Evolutionary conservation across 2,113 vertebrate genomes (phyloP), one percentile per base, ranked within the genome.

Genomic region (Equus quagga): DNA sequence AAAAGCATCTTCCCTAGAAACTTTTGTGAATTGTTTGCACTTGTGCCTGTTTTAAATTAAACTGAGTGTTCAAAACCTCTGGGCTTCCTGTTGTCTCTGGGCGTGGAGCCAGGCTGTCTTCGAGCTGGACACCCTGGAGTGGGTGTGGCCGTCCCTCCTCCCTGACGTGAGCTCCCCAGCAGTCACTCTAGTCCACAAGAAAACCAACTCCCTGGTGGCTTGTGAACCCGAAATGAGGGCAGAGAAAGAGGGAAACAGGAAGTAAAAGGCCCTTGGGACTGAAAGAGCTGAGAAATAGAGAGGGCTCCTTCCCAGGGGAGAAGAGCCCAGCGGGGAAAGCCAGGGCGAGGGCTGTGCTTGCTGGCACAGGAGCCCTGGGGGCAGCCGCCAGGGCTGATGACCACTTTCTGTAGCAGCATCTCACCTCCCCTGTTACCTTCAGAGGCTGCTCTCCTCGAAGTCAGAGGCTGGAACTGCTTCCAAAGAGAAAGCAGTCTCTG

Each of bases 41-140:
- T 99, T 97, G 99, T 98, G 97, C 97, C 97, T 99, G 99, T 98
- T 99, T 99, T 99, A 99, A 99, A 99, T 99, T 99, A 99, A 99
- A 99, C 97, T 98, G 98, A 98, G 97, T 98, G 98, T 99, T 97
- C 87, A 73, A 93, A 97, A 96, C 46, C 72, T 90, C 54, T 83
- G 82, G 60, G 76, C 44, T 92, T 96, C 84, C 90, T 94, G 69
- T 91, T 36, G 26, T 83, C 76, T 97, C 73, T 92, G 83, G 67
- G 58, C 80, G 26, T 33, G n/a, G 19, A 87, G 41, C 36, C 41
- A 36, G 23, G 79, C 60, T 15, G 13, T 58, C 51, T 72, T 73
- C 3, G n/a, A 83, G 21, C 64, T 76, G 56, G 36, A 49, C 1
- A 1, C 18, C 26, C 33, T 46, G 6, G 6, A 46, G 36, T 65